Evolutionary conservation across 2,113 vertebrate species (phyloP).

Genomic region (Calidris pygmaea): DNA sequence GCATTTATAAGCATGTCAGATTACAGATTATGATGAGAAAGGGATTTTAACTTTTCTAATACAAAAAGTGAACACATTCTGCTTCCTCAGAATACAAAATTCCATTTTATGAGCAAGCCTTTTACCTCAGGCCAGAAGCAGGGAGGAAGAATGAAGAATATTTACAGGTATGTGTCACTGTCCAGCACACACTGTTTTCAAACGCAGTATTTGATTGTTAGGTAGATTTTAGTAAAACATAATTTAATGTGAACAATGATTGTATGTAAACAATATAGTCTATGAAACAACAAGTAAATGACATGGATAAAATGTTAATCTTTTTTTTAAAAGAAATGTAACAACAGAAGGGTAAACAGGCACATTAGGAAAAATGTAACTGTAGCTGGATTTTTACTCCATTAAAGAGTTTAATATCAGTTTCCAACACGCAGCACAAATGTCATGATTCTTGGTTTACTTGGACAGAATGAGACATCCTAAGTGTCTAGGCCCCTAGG

Average conservation of each 20-base stretch:
- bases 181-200: not conserved
- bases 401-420: not conserved
- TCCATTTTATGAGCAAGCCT: not conserved
- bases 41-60: not conserved
- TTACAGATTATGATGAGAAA: not conserved
- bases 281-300: not conserved
- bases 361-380: not conserved
- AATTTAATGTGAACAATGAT: not conserved
- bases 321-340: not conserved
- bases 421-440: not conserved
- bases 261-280: not conserved
- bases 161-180: not conserved
- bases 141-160: not conserved
- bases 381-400: not conserved
- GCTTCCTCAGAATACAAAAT: not conserved
- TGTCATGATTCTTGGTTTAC: not conserved
- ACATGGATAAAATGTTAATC: no score
- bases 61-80: not conserved
- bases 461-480: not conserved
- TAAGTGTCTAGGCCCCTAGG: not conserved
- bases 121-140: not conserved
- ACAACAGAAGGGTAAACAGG: not conserved
- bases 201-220: rapidly evolving
- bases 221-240: not conserved
- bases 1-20: not conserved